These are phyloP conservation scores for Eunapius fragilis DNA, from an alignment of 37 sponge, comb jelly and placozoan species.

Conservation along the genomic window DNA sequence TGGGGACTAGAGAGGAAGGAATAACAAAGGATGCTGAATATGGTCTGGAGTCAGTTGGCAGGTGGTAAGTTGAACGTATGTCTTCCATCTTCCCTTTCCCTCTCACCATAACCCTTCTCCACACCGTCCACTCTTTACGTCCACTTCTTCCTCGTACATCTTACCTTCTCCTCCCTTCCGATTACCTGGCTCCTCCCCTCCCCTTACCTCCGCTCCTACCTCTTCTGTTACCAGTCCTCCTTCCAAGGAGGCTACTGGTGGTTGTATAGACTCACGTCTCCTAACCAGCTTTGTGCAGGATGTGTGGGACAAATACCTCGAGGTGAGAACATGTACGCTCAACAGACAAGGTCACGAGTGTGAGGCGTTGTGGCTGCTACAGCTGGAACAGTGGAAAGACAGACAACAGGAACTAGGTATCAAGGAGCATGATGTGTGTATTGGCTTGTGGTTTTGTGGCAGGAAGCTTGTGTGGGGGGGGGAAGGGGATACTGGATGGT, in stretches of 20 bases:
- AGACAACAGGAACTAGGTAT: constrained; percentile 20
- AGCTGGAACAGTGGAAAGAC: constrained; percentile 41
- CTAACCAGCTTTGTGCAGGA: constrained; percentile 62
- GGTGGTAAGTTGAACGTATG: neutral
- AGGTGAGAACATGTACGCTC: constrained; percentile 7
- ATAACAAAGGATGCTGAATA: too few species aligned
- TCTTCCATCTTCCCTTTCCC: too few species aligned
- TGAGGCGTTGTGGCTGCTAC: constrained; percentile 55
- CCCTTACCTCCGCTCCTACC: too few species aligned
- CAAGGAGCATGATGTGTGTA: neutral
- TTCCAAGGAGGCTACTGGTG: neutral
- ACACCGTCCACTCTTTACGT: neutral
- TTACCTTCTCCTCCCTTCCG: neutral
- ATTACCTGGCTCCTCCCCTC: too few species aligned
- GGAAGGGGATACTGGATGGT: too few species aligned
- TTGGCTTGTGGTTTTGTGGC: too few species aligned
- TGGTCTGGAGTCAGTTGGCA: neutral
- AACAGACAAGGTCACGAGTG: constrained; percentile 51
- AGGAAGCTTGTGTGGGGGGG: too few species aligned
- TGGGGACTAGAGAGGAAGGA: neutral
- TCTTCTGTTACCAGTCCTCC: too few species aligned
- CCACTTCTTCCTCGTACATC: neutral
- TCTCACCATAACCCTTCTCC: too few species aligned
- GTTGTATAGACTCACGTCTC: constrained; percentile 27
- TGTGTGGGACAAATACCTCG: constrained; percentile 78